Evolutionary conservation across 2,797 vertebrate species (phyloP), one percentile per base, ranked within the genome.

Genomic region (Melanotaenia maccullochi): DNA sequence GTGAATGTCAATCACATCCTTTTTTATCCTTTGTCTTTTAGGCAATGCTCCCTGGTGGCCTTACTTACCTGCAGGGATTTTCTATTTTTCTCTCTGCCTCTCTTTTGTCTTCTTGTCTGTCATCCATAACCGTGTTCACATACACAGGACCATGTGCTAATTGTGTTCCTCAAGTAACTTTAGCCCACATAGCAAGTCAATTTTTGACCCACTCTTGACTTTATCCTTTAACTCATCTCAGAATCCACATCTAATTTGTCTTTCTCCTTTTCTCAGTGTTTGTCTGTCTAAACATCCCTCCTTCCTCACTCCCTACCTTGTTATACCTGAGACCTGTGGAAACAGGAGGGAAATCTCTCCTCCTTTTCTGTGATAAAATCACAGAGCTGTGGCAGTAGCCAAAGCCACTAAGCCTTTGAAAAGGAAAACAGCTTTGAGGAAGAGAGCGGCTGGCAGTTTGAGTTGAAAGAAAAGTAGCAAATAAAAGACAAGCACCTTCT

Each of bases 1-100:
- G 84, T 84, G 84, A 79, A 90, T 90, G 88, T 89, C 92, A 91
- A 88, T 91, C 91, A 90, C 84, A 61, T 76, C 81, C 57, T 81
- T 86, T 90, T 89, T 87, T 78, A 88, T 92, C 82, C 87, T 52
- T 60, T 75, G 54, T 74, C 81, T 82, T 86, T 47, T 64, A 84
- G 86, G 84, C 87, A 52, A 73, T 69, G 40, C 70, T 91, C 87
- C 87, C 88, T 8, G 64, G 86, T 86, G 91, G 83, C 75, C 83
- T 84, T 57, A 77, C 13, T 9, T 75, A 85, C 84, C 80, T 85
- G 72, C 68, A 75, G 76, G 89, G 80, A 89, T 90, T 90, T 84
- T 73, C 30, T 64, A 65, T 75, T 75, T 66, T 51, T 47, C 63
- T 67, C 63, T 54, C 58, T 28, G 60, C 71, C 58, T 72, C n/a